phyloP scores from a whole-genome alignment of 2,113 vertebrate genomes.

The Plotosus lineatus region DNA sequence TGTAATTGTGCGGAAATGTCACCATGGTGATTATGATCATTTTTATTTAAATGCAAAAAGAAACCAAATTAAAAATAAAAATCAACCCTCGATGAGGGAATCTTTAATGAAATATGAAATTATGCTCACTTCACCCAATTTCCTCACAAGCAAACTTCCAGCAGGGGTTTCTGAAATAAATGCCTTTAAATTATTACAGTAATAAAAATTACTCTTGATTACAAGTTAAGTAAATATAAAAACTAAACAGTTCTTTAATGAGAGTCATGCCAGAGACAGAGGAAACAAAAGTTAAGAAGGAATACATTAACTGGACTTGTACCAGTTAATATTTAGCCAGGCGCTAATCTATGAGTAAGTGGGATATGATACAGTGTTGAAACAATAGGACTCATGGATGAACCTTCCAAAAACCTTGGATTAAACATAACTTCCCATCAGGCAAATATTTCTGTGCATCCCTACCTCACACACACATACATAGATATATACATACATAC shows the following conservation, averaged over 20 bases:
- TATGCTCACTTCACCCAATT: slow-evolving; percentile 63
- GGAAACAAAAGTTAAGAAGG: background rate
- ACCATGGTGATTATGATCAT: slow-evolving; percentile 72
- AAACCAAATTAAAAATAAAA: slow-evolving; percentile 59
- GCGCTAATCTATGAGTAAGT: slow-evolving; percentile 54
- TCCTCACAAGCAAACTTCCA: slow-evolving; percentile 64
- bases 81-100: slow-evolving; percentile 63
- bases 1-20: slow-evolving; percentile 74
- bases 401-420: background rate
- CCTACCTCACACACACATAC: too few relatives aligned
- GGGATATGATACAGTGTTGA: background rate
- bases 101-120: slow-evolving; percentile 70
- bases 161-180: slow-evolving; percentile 46
- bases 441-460: too few relatives aligned
- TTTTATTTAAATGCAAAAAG: slow-evolving; percentile 64
- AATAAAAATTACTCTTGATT: slow-evolving; percentile 47
- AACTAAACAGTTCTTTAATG: slow-evolving; percentile 39
- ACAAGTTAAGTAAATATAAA: slow-evolving; percentile 44
- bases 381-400: background rate
- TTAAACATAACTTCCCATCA: too few relatives aligned
- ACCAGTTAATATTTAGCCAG: slow-evolving; percentile 50
- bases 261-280: background rate
- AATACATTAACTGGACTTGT: slow-evolving; percentile 16
- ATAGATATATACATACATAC: too few relatives aligned
- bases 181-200: slow-evolving; percentile 40